Percentiles rank a stretch among this genome's conserved stretches.
Conservation (phyloP, 2,888 invertebrate species). For the Mycalesis mineus region DNA sequence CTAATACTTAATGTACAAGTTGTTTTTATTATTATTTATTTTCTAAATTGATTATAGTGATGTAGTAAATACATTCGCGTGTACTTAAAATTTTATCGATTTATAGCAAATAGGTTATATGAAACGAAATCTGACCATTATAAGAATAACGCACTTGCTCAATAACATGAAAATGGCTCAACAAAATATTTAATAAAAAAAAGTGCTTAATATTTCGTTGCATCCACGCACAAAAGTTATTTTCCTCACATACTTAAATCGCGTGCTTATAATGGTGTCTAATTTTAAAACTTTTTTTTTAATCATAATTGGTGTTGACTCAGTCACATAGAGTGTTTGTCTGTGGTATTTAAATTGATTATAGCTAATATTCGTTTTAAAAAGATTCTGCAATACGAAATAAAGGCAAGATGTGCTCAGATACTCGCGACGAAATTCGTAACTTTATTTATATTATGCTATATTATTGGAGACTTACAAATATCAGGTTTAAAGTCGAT, state of each 20-base stretch:
- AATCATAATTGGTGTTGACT: slow-evolving; percentile 10
- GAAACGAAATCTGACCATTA: slow-evolving; percentile 25
- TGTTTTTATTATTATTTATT: slow-evolving; percentile 47
- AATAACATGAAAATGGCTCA: slow-evolving; percentile 55
- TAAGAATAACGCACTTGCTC: slow-evolving; percentile 52
- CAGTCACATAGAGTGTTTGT: slow-evolving; percentile 8
- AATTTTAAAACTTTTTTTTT: slow-evolving; percentile 20
- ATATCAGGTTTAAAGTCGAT: neutral
- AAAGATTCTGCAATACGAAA: slow-evolving; percentile 13
- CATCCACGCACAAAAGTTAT: slow-evolving; percentile 65
- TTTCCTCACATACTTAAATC: slow-evolving; percentile 40
- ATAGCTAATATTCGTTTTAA: slow-evolving; percentile 2
- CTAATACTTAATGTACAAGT: slow-evolving; percentile 60
- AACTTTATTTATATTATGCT: neutral
- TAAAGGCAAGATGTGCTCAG: slow-evolving; percentile 20
- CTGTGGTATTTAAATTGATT: slow-evolving; percentile 5
- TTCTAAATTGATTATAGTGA: slow-evolving; percentile 45
- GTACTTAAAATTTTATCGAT: slow-evolving; percentile 38
- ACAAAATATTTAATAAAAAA: slow-evolving; percentile 42
- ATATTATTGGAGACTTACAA: neutral
- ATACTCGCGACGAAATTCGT: slow-evolving; percentile 1
- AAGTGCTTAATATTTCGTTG: slow-evolving; percentile 32
- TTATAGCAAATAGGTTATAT: slow-evolving; percentile 36
- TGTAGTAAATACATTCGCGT: slow-evolving; percentile 31
- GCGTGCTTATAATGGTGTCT: slow-evolving; percentile 59